phyloP scores from a whole-genome alignment of 2,888 invertebrate species.

The Idaea biselata region DNA sequence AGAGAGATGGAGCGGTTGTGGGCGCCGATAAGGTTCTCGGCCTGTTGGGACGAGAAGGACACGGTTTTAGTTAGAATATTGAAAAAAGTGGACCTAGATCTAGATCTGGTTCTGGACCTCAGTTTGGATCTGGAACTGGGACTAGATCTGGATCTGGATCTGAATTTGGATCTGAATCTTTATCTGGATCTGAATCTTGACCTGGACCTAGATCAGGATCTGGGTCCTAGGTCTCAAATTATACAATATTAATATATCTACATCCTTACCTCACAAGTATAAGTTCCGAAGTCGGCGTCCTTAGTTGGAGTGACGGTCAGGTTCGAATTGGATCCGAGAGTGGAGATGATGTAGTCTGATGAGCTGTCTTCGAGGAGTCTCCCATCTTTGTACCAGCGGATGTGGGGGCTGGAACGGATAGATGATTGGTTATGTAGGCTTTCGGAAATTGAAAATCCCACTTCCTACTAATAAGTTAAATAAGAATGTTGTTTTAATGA shows the following conservation, averaged over 20 bases:
- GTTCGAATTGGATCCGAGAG: conserved; percentile 52
- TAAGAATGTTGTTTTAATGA: no score
- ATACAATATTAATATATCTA: no score
- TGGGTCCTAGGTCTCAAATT: no score
- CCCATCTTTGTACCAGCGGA: conserved; percentile 68
- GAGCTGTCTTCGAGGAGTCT: conserved; percentile 41
- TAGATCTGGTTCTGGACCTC: no score
- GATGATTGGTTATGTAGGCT: not conserved
- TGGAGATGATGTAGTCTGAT: conserved; percentile 43
- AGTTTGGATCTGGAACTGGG: no score
- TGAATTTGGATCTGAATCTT: no score
- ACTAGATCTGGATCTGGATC: no score
- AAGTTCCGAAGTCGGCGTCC: conserved; percentile 62
- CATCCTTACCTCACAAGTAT: conserved; percentile 61
- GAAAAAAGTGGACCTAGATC: not conserved
- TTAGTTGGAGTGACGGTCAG: conserved; percentile 51
- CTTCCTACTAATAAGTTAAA: no score
- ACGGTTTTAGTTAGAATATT: not conserved
- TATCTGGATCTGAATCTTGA: no score
- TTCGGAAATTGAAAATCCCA: no score
- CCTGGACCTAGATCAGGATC: no score
- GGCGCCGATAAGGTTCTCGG: conserved; percentile 52
- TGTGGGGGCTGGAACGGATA: conserved; percentile 43
- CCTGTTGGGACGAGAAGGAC: conserved; percentile 43
- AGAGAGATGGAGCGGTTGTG: conserved; percentile 64